A percentile compares a stretch with the other conserved stretches of the same genome.
These are phyloP conservation scores for Capitulum mitella DNA, from an alignment of 2,888 invertebrate genomes.

Conservation along the genomic window DNA sequence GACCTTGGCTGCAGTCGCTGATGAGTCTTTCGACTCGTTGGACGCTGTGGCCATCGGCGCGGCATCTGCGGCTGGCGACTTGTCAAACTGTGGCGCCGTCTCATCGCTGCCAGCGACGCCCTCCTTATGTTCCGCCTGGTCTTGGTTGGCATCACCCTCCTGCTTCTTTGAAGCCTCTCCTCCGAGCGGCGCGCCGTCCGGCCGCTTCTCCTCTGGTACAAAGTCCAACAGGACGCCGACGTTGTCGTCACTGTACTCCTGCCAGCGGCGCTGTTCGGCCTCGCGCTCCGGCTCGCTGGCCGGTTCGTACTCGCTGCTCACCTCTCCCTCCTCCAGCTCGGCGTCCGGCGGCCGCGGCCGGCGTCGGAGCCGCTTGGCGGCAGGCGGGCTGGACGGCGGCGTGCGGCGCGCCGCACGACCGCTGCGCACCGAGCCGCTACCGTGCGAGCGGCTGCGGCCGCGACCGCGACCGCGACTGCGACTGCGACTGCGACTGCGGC, in stretches of 20 bases:
- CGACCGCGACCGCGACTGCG: too few relatives aligned
- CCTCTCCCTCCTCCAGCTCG: conserved; percentile 25
- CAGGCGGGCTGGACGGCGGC: not conserved
- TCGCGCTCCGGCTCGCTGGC: conserved; percentile 31
- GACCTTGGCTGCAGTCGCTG: too few relatives aligned
- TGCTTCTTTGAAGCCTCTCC: too few relatives aligned
- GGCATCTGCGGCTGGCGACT: too few relatives aligned
- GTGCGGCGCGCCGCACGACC: not conserved
- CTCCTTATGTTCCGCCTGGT: too few relatives aligned
- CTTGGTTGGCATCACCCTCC: too few relatives aligned
- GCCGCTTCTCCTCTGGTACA: conserved; percentile 34
- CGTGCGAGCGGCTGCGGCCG: too few relatives aligned
- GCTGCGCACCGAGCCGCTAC: not conserved
- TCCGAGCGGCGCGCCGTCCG: conserved; percentile 2
- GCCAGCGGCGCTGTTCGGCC: not conserved
- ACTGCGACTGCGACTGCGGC: too few relatives aligned
- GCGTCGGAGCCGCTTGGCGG: not conserved
- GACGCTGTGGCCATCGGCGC: too few relatives aligned
- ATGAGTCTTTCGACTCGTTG: too few relatives aligned
- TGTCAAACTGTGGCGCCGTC: too few relatives aligned
- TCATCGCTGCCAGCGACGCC: too few relatives aligned
- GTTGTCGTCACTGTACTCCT: conserved; percentile 11
- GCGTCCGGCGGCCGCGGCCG: not conserved
- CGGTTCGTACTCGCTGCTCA: conserved; percentile 3
- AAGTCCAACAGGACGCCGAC: conserved; percentile 32